Conservation (phyloP, 2,797 vertebrate species). For the Myioborus melanocephalus region DNA sequence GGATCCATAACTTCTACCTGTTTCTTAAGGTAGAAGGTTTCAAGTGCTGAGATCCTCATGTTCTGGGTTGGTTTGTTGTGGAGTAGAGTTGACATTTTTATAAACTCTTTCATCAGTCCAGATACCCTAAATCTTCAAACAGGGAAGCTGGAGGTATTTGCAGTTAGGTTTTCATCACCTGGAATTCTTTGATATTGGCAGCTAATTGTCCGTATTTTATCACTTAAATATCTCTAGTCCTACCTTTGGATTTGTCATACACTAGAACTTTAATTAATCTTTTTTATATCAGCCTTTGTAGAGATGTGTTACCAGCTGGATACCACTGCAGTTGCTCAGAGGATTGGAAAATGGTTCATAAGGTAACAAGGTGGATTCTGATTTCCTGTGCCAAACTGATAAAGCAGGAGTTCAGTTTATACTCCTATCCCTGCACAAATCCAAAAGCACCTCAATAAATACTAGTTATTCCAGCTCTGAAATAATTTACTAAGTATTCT, state of each 20-base stretch:
- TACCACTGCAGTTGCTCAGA: not conserved
- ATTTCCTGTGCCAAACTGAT: not conserved
- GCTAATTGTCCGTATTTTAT: not conserved
- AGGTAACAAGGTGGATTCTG: not conserved
- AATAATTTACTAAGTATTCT: not conserved
- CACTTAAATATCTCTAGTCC: not conserved
- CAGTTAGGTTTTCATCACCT: not conserved
- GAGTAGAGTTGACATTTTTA: not conserved
- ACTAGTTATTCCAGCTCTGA: not conserved
- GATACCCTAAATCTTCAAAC: not conserved
- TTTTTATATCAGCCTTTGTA: not conserved
- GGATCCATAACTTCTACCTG: not conserved
- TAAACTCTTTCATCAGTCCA: not conserved
- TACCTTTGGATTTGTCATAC: not conserved
- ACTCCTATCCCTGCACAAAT: not conserved
- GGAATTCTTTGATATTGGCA: not conserved
- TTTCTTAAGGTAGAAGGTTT: not conserved
- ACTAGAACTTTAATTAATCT: not conserved
- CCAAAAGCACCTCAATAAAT: not conserved
- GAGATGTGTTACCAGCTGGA: not conserved
- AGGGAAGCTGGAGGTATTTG: not conserved
- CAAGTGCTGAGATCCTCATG: not conserved
- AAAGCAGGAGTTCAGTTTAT: not conserved
- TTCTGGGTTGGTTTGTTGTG: not conserved
- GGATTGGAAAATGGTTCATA: not conserved